phyloP scores from a whole-genome alignment of 2,797 vertebrate species.

The Chloroceryle amazona region DNA sequence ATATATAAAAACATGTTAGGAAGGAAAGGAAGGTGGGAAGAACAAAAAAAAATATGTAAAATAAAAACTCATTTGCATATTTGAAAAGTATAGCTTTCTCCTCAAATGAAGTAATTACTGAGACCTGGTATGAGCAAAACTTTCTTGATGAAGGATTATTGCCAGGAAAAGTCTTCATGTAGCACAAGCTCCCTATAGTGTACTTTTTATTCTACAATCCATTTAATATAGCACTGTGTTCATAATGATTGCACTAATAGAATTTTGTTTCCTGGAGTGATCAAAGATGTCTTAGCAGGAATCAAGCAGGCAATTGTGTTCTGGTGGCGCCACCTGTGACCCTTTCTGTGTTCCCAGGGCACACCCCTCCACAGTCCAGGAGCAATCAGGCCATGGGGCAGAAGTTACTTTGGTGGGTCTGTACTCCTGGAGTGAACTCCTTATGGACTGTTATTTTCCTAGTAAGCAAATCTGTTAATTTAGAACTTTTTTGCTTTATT shows the following conservation, averaged over 20 bases:
- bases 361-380: not conserved
- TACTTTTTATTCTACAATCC: not conserved
- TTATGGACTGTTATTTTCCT: not conserved
- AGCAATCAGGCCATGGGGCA: not conserved
- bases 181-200: constrained; percentile 30
- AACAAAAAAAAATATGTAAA: not conserved
- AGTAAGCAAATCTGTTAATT: not conserved
- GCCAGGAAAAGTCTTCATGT: not conserved
- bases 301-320: not conserved
- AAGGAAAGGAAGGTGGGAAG: not conserved
- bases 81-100: not conserved
- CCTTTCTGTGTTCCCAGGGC: not conserved
- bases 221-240: not conserved
- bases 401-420: not conserved
- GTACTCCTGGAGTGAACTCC: not conserved
- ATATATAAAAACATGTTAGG: not conserved
- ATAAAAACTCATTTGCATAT: not conserved
- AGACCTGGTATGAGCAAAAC: not conserved
- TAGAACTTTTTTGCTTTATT: not conserved
- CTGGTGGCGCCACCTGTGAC: not conserved
- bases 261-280: not conserved
- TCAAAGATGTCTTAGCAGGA: not conserved
- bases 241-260: not conserved
- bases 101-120: not conserved
- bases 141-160: not conserved